Conservation (phyloP, 2,888 invertebrate species). For the Caenorhabditis sp. region DNA sequence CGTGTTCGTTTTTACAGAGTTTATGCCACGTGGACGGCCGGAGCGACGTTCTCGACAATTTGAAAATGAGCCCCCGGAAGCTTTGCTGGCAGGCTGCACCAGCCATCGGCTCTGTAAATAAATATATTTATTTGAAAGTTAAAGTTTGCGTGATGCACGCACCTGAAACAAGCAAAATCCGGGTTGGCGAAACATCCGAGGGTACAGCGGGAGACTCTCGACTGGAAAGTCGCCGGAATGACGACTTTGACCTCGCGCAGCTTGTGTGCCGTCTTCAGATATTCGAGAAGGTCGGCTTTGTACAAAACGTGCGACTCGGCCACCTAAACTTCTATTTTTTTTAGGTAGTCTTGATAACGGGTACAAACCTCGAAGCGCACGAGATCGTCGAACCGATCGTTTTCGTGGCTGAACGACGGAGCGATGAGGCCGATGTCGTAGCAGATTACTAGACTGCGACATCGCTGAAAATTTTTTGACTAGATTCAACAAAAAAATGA, state of each 20-base stretch:
- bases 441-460: slow-evolving; percentile 52
- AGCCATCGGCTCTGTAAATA: slow-evolving; percentile 60
- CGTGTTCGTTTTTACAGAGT: too few species aligned
- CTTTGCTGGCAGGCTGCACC: slow-evolving; percentile 45
- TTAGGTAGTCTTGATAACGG: background rate
- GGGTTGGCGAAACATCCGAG: slow-evolving; percentile 62
- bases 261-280: slow-evolving; percentile 56
- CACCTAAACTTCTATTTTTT: slow-evolving; percentile 44
- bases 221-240: slow-evolving; percentile 56
- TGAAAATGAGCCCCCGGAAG: slow-evolving; percentile 51
- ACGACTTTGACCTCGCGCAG: slow-evolving; percentile 55
- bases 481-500: too few species aligned
- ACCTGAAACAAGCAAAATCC: slow-evolving; percentile 65
- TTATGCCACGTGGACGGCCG: slow-evolving; percentile 7
- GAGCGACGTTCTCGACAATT: slow-evolving; percentile 26
- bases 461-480: slow-evolving; percentile 51
- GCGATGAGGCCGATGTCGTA: slow-evolving; percentile 66
- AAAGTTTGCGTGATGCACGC: background rate
- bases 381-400: slow-evolving; percentile 56
- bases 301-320: slow-evolving; percentile 66
- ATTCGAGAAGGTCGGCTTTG: slow-evolving; percentile 60
- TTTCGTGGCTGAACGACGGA: slow-evolving; percentile 61
- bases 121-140: background rate
- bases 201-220: slow-evolving; percentile 52
- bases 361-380: slow-evolving; percentile 43